A percentile compares a stretch with the other conserved stretches of the same genome.
phyloP scores from a whole-genome alignment of 1,140 invertebrate species.

The Palaemon carinicauda region DNA sequence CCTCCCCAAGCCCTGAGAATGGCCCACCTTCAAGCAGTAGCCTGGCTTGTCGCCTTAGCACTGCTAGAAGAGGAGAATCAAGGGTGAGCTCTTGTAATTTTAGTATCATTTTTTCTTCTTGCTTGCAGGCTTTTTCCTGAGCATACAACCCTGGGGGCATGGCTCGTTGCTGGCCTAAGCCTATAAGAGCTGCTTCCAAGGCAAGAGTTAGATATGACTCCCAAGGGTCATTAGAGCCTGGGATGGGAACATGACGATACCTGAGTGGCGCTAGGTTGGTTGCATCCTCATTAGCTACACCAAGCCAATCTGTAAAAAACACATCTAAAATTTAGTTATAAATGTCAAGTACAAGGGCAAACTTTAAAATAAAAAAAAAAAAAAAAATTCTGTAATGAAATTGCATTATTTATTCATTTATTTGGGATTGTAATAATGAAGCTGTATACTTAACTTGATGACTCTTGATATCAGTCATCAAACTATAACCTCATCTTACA shows the following conservation, averaged over 20 bases:
- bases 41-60: slow-evolving; percentile 68
- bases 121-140: slow-evolving; percentile 78
- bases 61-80: slow-evolving; percentile 74
- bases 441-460: too few species aligned
- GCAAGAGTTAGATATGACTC: slow-evolving; percentile 83
- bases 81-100: slow-evolving; percentile 80
- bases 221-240: slow-evolving; percentile 73
- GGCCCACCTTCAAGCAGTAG: slow-evolving; percentile 77
- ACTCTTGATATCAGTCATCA: too few species aligned
- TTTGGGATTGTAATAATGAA: too few species aligned
- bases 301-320: slow-evolving; percentile 65
- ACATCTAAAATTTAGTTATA: too few species aligned
- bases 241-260: slow-evolving; percentile 78
- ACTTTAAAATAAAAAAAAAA: too few species aligned
- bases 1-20: slow-evolving; percentile 77
- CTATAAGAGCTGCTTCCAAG: slow-evolving; percentile 73
- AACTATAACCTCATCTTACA: too few species aligned
- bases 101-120: slow-evolving; percentile 80
- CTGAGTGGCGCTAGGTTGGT: slow-evolving; percentile 70
- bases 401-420: too few species aligned
- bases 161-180: slow-evolving; percentile 79
- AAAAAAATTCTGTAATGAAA: too few species aligned
- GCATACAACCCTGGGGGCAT: slow-evolving; percentile 82
- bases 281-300: slow-evolving; percentile 67
- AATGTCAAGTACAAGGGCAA: too few species aligned